A percentile compares a stretch with the other conserved stretches of the same genome.
Evolutionary conservation across 1,140 invertebrate species (phyloP).

Genomic region (Sminthurides bifidus): DNA sequence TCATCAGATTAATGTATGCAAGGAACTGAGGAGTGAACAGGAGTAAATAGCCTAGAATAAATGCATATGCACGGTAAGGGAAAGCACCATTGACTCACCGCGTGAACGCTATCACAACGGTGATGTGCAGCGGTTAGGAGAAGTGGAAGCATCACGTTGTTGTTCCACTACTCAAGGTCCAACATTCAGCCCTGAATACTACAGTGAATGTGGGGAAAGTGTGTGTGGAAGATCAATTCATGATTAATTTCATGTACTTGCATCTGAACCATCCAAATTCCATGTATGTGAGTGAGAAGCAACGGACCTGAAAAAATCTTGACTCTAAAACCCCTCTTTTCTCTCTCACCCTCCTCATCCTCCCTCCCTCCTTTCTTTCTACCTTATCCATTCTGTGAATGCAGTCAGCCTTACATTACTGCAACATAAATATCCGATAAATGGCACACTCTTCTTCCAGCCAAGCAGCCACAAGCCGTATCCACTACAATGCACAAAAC

Average conservation of each 20-base stretch:
- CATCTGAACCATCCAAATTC: not conserved
- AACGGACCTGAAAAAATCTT: conserved; percentile 31
- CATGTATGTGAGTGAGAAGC: conserved; percentile 21
- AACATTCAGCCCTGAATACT: no score
- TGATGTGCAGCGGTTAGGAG: no score
- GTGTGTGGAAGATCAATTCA: conserved; percentile 16
- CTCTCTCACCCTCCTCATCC: conserved; percentile 6
- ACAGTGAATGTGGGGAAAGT: no score
- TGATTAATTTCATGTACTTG: conserved; percentile 21
- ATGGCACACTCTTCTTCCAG: not conserved
- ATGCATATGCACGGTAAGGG: no score
- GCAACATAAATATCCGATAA: not conserved
- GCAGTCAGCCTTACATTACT: not conserved
- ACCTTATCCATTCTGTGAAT: not conserved
- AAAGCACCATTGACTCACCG: no score
- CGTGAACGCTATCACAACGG: no score
- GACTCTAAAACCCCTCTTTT: conserved; percentile 9
- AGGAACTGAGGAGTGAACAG: not conserved
- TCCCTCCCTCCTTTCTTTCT: not conserved
- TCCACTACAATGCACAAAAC: no score
- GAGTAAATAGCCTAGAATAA: no score
- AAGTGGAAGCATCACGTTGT: no score
- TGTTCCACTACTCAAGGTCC: no score
- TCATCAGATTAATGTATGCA: conserved; percentile 7
- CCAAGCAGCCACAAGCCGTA: not conserved